A percentile compares a stretch with the other conserved stretches of the same genome.
phyloP scores from a whole-genome alignment of 2,888 invertebrate genomes.

The Lamproptera curius region DNA sequence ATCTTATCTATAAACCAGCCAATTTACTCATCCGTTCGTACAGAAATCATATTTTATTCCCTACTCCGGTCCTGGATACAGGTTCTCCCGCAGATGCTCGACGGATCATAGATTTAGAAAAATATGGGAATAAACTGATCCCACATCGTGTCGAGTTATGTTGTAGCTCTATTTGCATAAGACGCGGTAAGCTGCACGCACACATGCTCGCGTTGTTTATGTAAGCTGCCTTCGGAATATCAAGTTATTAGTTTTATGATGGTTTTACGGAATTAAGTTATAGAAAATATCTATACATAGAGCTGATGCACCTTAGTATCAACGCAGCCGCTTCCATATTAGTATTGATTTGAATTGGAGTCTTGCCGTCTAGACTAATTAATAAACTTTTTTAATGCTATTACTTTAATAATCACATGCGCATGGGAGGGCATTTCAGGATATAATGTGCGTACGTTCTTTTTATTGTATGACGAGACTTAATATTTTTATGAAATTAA shows the following conservation, averaged over 20 bases:
- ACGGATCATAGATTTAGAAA: conserved; percentile 13
- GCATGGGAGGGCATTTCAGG: no score
- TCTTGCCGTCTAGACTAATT: no score
- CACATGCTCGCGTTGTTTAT: background rate
- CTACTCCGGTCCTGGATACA: conserved; percentile 9
- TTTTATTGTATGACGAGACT: no score
- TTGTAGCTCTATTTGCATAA: conserved; percentile 13
- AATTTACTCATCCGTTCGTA: conserved; percentile 5
- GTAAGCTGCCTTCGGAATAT: background rate
- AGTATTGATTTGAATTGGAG: no score
- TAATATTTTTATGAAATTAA: no score
- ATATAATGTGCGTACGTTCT: no score
- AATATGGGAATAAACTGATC: conserved; percentile 15
- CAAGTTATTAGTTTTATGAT: background rate
- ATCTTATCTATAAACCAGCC: background rate
- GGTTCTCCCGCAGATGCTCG: conserved; percentile 10
- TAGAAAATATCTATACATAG: no score
- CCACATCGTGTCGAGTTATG: conserved; percentile 4
- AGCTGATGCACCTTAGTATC: no score
- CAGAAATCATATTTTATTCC: conserved; percentile 12
- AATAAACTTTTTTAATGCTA: no score
- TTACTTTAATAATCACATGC: no score
- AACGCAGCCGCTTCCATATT: no score
- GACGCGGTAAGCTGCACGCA: background rate
- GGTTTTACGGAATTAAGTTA: no score